phyloP scores from a whole-genome alignment of 1,140 invertebrate genomes.

The Caenorhabditis inopinata region DNA sequence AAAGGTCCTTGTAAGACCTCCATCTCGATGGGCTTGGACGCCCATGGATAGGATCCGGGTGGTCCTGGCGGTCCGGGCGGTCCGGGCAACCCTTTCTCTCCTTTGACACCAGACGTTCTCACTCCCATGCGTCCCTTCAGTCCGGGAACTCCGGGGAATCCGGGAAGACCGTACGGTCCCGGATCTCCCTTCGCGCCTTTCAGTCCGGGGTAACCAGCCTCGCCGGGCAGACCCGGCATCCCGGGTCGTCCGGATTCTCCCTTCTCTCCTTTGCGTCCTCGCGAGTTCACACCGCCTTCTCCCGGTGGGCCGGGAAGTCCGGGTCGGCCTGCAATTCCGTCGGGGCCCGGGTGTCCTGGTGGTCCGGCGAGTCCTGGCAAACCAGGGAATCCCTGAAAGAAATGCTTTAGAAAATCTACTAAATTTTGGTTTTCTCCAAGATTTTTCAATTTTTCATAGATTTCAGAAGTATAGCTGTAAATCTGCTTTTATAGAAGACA shows the following conservation, averaged over 20 bases:
- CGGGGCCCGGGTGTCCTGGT: constrained; percentile 48
- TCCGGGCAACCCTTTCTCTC: constrained; percentile 61
- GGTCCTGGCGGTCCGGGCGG: constrained; percentile 55
- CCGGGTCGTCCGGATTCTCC: constrained; percentile 56
- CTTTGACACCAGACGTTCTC: constrained; percentile 63
- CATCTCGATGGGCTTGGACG: constrained; percentile 61
- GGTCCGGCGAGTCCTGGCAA: constrained; percentile 55
- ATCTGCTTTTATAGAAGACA: too few relatives aligned
- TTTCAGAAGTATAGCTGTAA: too few relatives aligned
- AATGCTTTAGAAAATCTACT: too few relatives aligned
- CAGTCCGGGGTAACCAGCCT: constrained; percentile 53
- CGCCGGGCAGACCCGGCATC: constrained; percentile 51
- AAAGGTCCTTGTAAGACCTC: constrained; percentile 64
- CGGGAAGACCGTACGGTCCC: constrained; percentile 59
- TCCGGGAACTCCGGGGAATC: constrained; percentile 61
- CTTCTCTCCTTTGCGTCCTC: constrained; percentile 58
- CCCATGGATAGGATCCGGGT: constrained; percentile 51
- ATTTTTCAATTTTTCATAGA: too few relatives aligned
- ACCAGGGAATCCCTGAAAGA: constrained; percentile 56
- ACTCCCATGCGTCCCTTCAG: constrained; percentile 60
- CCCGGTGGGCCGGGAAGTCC: constrained; percentile 60
- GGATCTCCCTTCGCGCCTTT: constrained; percentile 62
- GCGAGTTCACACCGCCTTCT: constrained; percentile 54
- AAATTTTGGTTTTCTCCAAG: too few relatives aligned
- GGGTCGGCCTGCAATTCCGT: constrained; percentile 51